Evolutionary conservation across 1,140 invertebrate genomes (phyloP).

Genomic region (Linepithema humile): DNA sequence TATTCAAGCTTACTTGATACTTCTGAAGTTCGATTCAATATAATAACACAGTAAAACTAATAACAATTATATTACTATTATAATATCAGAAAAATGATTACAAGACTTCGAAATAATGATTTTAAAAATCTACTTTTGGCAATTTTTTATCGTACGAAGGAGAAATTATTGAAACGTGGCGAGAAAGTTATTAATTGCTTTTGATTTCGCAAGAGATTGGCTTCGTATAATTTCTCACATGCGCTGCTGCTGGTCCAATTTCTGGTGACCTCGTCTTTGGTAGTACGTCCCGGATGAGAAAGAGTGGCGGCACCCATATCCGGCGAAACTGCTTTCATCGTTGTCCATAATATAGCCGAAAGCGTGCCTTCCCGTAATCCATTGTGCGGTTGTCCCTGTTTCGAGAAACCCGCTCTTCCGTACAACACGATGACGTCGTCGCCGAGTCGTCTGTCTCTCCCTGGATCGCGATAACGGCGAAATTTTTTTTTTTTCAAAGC

Average conservation of each 20-base stretch:
- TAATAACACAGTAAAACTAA: too few relatives aligned
- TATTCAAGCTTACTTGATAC: too few relatives aligned
- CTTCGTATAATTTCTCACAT: slow-evolving; percentile 8
- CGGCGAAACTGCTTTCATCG: slow-evolving; percentile 67
- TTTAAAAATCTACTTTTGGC: background rate
- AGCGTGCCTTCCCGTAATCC: slow-evolving; percentile 60
- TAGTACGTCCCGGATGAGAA: slow-evolving; percentile 55
- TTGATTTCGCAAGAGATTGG: slow-evolving; percentile 15
- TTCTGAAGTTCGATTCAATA: too few relatives aligned
- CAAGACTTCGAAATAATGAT: background rate
- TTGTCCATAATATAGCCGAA: slow-evolving; percentile 63
- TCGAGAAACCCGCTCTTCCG: slow-evolving; percentile 57
- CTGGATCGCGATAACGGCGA: slow-evolving; percentile 56
- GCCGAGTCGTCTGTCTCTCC: too few relatives aligned
- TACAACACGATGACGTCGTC: slow-evolving; percentile 2
- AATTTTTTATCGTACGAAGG: background rate
- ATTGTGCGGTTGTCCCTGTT: slow-evolving; percentile 65
- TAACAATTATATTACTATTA: too few relatives aligned
- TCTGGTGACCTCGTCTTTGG: slow-evolving; percentile 55
- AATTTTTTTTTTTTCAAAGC: slow-evolving; percentile 41
- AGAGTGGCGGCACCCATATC: slow-evolving; percentile 69
- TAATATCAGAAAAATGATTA: background rate
- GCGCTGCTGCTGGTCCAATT: slow-evolving; percentile 9
- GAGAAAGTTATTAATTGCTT: slow-evolving; percentile 14
- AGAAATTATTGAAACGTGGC: background rate